A percentile compares a stretch with the other conserved stretches of the same genome.
Conservation (phyloP, 2,797 vertebrate species). For the Semaprochilodus insignis region DNA sequence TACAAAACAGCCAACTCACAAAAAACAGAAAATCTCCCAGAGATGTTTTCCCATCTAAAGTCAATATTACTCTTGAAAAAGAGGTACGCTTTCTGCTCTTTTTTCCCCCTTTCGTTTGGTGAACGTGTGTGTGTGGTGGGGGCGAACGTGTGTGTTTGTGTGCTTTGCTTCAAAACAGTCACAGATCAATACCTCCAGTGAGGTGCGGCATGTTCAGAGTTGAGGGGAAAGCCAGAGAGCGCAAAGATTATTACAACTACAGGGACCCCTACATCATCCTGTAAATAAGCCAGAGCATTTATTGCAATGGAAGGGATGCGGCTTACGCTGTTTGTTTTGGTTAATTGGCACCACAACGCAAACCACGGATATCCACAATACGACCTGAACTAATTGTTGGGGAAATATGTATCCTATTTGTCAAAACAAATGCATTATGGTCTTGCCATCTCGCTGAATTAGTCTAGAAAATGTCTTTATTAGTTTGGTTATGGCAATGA, state of each 20-base stretch:
- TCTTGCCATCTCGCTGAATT: conserved; percentile 52
- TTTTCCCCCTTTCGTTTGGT: not conserved
- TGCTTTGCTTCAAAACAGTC: conserved; percentile 24
- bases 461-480: conserved; percentile 63
- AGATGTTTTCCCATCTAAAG: conserved; percentile 13
- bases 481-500: conserved; percentile 68
- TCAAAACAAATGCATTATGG: conserved; percentile 55
- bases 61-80: conserved; percentile 10
- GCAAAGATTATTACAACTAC: conserved; percentile 22
- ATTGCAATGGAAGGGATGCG: not conserved
- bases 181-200: conserved; percentile 34
- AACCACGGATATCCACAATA: not conserved
- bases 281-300: not conserved
- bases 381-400: conserved; percentile 37
- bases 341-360: conserved; percentile 11
- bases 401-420: conserved; percentile 52
- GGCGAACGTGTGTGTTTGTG: not conserved
- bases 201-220: conserved; percentile 6
- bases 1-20: conserved; percentile 9
- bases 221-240: conserved; percentile 18
- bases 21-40: conserved; percentile 19
- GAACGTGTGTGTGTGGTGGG: not conserved
- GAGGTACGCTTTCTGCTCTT: not conserved
- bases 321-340: not conserved
- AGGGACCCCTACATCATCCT: not conserved